Evolutionary conservation across 2,113 vertebrate species (phyloP).

Genomic region (Aphyosemion australe): DNA sequence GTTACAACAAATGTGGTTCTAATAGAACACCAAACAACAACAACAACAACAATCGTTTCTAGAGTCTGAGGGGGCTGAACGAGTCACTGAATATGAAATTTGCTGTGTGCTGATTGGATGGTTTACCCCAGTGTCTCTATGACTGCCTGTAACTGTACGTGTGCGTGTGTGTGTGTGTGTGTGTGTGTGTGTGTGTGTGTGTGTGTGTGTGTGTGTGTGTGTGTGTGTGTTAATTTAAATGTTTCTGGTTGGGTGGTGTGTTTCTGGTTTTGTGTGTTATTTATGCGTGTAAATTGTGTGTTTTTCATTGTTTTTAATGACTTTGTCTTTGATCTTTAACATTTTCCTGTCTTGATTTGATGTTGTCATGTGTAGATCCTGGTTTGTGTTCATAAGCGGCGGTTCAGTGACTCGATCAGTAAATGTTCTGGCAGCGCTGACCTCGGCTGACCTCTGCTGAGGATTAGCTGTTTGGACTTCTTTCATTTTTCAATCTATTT

Average conservation of each 20-base stretch:
- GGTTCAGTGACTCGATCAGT: neutral
- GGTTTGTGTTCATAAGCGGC: neutral
- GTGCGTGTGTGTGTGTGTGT: too few relatives aligned
- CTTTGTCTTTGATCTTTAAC: neutral
- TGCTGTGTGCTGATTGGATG: too few relatives aligned
- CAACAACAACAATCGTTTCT: too few relatives aligned
- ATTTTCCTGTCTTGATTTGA: neutral
- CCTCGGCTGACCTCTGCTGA: conserved; percentile 17
- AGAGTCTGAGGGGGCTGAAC: too few relatives aligned
- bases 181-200: too few relatives aligned
- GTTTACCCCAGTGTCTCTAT: too few relatives aligned
- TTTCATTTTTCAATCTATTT: conserved; percentile 73
- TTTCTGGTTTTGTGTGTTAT: neutral
- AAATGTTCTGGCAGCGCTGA: neutral
- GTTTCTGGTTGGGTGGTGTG: too few relatives aligned
- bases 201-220: too few relatives aligned
- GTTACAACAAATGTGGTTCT: neutral
- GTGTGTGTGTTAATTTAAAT: too few relatives aligned
- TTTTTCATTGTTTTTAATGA: neutral
- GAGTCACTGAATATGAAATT: too few relatives aligned
- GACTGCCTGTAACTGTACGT: too few relatives aligned
- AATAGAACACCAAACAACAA: too few relatives aligned
- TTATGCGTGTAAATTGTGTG: neutral
- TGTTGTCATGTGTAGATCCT: neutral
- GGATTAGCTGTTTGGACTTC: conserved; percentile 58